phyloP scores from a whole-genome alignment of 2,888 invertebrate species.

The Gandaritis pyraliata region DNA sequence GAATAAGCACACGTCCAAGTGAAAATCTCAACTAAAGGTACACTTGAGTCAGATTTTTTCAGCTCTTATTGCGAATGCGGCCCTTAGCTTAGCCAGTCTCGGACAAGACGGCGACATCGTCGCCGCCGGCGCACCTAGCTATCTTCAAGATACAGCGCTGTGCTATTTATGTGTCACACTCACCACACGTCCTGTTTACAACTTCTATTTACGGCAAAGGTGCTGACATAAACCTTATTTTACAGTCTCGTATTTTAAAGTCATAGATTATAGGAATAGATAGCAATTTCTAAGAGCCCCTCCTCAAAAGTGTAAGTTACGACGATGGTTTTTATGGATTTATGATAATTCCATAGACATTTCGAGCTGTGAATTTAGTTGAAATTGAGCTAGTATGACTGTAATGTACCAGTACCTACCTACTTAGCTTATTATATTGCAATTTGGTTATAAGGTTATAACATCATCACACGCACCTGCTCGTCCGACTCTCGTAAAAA shows the following conservation, averaged over 20 bases:
- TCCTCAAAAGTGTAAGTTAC: no score
- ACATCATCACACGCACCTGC: conserved; percentile 20
- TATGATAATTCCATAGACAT: no score
- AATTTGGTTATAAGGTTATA: conserved; percentile 31
- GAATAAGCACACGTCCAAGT: no score
- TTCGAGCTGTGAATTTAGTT: no score
- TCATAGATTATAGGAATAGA: conserved; percentile 10
- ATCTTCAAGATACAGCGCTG: conserved; percentile 12
- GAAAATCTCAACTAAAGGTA: no score
- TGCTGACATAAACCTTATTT: conserved; percentile 22
- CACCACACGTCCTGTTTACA: conserved; percentile 25
- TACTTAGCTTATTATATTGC: conserved; percentile 24
- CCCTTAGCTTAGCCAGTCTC: neutral
- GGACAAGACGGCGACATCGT: conserved; percentile 11
- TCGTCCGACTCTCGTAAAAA: conserved; percentile 18
- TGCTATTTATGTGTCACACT: conserved; percentile 22
- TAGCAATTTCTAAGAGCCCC: neutral
- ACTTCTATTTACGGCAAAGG: conserved; percentile 15
- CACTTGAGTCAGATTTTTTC: no score
- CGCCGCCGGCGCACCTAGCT: conserved; percentile 5
- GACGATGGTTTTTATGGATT: no score
- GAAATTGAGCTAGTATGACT: no score
- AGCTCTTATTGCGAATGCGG: no score
- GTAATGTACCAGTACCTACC: no score
- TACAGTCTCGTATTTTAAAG: conserved; percentile 14